Evolutionary conservation across 2,888 invertebrate species (phyloP), one percentile per base, ranked within the genome.

Genomic region (Diogma glabrata): DNA sequence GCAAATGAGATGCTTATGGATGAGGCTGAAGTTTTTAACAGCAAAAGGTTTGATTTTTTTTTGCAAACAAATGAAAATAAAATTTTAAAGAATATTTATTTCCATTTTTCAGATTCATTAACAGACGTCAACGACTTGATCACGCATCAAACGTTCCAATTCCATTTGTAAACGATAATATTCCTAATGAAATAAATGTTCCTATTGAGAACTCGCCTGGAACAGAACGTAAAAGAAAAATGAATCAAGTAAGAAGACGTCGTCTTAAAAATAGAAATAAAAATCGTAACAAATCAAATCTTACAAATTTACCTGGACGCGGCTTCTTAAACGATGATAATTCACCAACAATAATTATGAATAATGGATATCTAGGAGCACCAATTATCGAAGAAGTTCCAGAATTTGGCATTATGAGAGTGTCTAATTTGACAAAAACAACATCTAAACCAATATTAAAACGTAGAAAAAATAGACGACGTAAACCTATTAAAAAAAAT

Each of bases 1-100:
- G 70, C 70, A 43, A 70, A 70, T 57, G 70, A 70, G 57, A 64
- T 69, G 20, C 57, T 65, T 28, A 47, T 54, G 26, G n/a, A 26
- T 9, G 49, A 47, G 49, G 49, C 30, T 52, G n/a, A 33, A 46
- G 6, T 43, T 6, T 12, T 12, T n/a, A 2, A 10, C 28, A 28
- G n/a, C 3, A 14, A 6, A 48, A 24, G 36, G 22, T n/a, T 28
- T 16, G 7, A 17, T 3, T 26, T 20, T 4, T 23, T 12, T 46
- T 23, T 9, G 17, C 19, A 8, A 12, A n/a, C 14, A 23, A 45
- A 24, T 36, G 14, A 16, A 28, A 3, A 8, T 5, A 28, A 16
- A 19, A 6, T 3, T 17, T 26, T 14, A 17, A 28, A 22, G 9
- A 46, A 46, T 10, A 26, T 14, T 46, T 24, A 46, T 46, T 17